Evolutionary conservation across 2,113 vertebrate genomes (phyloP).

Genomic region (Otus sunia): DNA sequence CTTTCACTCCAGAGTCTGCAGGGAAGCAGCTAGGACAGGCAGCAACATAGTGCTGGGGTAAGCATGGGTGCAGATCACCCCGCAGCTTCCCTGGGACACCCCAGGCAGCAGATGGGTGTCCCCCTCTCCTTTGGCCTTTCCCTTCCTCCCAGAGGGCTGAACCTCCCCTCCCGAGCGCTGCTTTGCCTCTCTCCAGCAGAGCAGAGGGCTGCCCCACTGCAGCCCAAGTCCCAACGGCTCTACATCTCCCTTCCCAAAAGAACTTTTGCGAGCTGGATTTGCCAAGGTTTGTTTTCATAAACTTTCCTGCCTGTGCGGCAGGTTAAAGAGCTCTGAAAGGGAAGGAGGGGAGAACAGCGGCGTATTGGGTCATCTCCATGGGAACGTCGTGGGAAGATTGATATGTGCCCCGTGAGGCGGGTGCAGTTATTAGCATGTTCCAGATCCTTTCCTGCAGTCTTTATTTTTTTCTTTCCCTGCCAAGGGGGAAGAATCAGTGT

Average conservation of each 20-base stretch:
- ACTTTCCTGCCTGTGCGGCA: background rate
- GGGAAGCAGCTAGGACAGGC: background rate
- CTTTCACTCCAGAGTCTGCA: background rate
- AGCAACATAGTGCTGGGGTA: fast-evolving
- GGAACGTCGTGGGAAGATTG: background rate
- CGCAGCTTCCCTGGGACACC: background rate
- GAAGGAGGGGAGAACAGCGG: background rate
- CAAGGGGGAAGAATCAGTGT: background rate
- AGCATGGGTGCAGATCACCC: background rate
- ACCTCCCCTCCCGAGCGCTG: background rate
- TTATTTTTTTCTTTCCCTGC: background rate
- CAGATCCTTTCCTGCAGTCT: background rate
- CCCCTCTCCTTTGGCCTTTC: background rate
- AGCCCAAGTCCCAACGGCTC: fast-evolving
- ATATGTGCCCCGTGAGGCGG: background rate
- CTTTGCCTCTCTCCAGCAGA: background rate
- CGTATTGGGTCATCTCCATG: conserved; percentile 33
- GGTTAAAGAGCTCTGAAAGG: conserved; percentile 4
- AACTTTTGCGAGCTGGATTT: background rate
- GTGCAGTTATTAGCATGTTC: conserved; percentile 2
- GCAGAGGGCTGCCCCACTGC: background rate
- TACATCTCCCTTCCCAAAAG: background rate
- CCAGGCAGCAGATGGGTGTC: background rate
- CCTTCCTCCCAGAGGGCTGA: background rate
- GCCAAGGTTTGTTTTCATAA: background rate